These are phyloP conservation scores for Callipepla squamata DNA, from an alignment of 2,113 vertebrate genomes.

Conservation along the genomic window DNA sequence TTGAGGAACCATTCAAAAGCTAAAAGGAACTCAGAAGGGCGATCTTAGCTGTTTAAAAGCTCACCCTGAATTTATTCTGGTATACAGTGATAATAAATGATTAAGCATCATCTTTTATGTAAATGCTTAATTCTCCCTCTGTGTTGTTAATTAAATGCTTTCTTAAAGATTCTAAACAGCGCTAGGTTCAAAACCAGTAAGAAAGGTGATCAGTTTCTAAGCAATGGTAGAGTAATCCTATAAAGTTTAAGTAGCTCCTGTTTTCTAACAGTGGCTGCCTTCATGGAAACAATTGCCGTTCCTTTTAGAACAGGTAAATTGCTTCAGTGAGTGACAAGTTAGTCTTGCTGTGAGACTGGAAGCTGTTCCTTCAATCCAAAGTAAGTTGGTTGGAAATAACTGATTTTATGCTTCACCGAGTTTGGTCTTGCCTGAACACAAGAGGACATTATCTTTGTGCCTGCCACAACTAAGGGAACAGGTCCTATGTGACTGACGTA, in stretches of 20 bases:
- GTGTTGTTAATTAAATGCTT: not conserved
- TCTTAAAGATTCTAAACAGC: not conserved
- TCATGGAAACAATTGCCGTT: constrained; percentile 47
- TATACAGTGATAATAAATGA: not conserved
- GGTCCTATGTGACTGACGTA: not conserved
- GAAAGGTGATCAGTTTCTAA: not conserved
- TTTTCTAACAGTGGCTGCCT: constrained; percentile 21
- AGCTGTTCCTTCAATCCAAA: constrained; percentile 68
- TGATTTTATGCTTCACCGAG: constrained; percentile 79
- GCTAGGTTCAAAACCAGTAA: not conserved
- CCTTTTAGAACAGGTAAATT: constrained; percentile 67
- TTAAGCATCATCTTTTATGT: not conserved
- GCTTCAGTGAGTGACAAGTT: constrained; percentile 68
- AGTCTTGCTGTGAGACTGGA: constrained; percentile 53
- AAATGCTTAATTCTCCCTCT: not conserved
- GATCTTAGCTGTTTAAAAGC: constrained; percentile 43
- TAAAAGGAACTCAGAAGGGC: constrained; percentile 5
- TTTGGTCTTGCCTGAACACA: constrained; percentile 71
- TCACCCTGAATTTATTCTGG: constrained; percentile 12
- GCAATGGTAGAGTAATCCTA: not conserved
- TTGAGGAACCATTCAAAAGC: constrained; percentile 70
- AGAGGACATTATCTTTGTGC: constrained; percentile 63
- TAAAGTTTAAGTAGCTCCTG: not conserved
- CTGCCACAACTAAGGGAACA: not conserved
- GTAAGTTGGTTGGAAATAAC: constrained; percentile 77